phyloP scores from a whole-genome alignment of 2,797 vertebrate species.

The Eulemur rubriventer region DNA sequence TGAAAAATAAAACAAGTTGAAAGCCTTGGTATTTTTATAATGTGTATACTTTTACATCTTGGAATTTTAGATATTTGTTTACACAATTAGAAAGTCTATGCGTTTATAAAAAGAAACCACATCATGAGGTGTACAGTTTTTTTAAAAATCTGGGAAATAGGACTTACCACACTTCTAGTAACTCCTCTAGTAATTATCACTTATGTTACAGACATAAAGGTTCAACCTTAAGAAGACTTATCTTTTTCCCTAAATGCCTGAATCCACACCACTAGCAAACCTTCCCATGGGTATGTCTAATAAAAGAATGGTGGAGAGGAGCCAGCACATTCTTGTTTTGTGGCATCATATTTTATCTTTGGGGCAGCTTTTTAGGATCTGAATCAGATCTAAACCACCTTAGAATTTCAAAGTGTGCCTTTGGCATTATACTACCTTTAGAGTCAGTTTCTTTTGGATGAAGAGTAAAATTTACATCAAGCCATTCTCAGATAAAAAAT shows the following conservation, averaged over 20 bases:
- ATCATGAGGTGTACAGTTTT: background rate
- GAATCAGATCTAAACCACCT: background rate
- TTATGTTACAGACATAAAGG: conserved; percentile 17
- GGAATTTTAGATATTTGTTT: background rate
- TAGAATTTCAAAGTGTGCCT: background rate
- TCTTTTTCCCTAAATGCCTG: background rate
- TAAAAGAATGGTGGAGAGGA: conserved; percentile 20
- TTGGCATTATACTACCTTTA: background rate
- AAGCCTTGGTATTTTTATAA: background rate
- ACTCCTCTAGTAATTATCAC: background rate
- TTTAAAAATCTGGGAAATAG: background rate
- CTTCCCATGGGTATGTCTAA: background rate
- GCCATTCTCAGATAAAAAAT: background rate
- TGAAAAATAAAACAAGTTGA: background rate
- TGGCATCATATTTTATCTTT: background rate
- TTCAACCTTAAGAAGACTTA: background rate
- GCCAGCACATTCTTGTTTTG: background rate
- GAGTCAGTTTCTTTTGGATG: background rate
- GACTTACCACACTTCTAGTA: conserved; percentile 36
- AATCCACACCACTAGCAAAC: background rate
- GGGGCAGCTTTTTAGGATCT: background rate
- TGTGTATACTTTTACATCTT: background rate
- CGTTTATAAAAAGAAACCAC: conserved; percentile 62
- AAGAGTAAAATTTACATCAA: background rate
- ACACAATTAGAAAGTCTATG: conserved; percentile 53